phyloP scores from a whole-genome alignment of 2,113 vertebrate genomes.

The Rhineura floridana region DNA sequence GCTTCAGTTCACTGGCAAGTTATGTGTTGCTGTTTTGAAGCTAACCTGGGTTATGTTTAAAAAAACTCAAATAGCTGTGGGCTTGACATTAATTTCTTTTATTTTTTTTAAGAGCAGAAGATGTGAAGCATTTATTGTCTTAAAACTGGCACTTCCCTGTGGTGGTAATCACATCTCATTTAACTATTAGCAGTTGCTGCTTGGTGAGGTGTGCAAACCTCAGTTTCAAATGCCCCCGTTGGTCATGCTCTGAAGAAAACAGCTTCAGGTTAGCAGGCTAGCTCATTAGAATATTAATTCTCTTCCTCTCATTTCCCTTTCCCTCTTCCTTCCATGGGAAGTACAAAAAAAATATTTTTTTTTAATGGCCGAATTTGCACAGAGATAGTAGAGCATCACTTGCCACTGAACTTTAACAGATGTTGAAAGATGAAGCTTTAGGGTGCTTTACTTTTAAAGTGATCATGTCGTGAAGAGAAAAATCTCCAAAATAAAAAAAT shows the following conservation, averaged over 20 bases:
- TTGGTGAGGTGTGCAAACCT: conserved; percentile 12
- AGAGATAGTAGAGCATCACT: conserved; percentile 5
- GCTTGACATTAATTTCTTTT: neutral
- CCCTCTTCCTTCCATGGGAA: neutral
- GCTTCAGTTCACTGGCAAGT: too few relatives aligned
- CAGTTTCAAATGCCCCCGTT: conserved; percentile 39
- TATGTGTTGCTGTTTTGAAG: conserved; percentile 35
- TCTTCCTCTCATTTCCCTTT: neutral
- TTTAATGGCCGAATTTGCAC: conserved; percentile 1
- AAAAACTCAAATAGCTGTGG: neutral
- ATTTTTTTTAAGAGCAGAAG: neutral
- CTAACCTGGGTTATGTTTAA: conserved; percentile 7
- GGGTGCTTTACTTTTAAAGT: conserved; percentile 10
- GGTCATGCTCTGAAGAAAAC: neutral
- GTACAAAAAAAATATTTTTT: neutral
- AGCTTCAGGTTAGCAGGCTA: conserved; percentile 41
- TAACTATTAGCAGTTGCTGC: conserved; percentile 27
- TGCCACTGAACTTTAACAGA: neutral
- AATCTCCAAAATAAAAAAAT: neutral
- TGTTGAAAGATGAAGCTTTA: neutral
- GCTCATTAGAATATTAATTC: conserved; percentile 30
- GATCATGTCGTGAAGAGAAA: conserved; percentile 18
- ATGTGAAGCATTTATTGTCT: neutral
- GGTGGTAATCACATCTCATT: conserved; percentile 1
- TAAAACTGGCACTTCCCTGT: neutral